phyloP scores from a whole-genome alignment of 2,113 vertebrate species.

The Sigmodon hispidus region DNA sequence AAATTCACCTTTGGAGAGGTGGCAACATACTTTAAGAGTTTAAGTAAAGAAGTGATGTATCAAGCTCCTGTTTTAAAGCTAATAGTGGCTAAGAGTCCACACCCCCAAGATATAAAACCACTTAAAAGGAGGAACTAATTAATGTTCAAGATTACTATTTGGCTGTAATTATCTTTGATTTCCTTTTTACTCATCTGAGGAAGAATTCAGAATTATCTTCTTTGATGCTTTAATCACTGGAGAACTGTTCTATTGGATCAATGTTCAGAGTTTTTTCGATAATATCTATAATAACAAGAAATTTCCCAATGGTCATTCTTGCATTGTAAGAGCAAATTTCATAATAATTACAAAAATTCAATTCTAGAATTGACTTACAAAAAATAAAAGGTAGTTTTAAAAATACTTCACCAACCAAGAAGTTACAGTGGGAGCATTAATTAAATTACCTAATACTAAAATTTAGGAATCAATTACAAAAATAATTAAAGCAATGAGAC shows the following conservation, averaged over 20 bases:
- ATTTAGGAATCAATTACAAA: conserved; percentile 74
- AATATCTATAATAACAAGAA: conserved; percentile 50
- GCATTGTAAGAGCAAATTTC: conserved; percentile 34
- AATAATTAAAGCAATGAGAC: conserved; percentile 75
- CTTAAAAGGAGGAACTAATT: conserved; percentile 62
- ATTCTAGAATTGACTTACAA: conserved; percentile 39
- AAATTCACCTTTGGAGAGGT: not conserved
- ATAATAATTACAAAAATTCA: conserved; percentile 48
- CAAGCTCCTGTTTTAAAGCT: not conserved
- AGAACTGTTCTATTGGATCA: conserved; percentile 69
- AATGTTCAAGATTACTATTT: conserved; percentile 52
- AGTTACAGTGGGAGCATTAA: conserved; percentile 67
- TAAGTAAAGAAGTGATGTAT: not conserved
- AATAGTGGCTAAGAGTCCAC: not conserved
- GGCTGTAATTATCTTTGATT: conserved; percentile 65
- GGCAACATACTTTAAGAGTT: not conserved
- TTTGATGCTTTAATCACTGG: conserved; percentile 70
- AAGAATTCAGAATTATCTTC: conserved; percentile 61
- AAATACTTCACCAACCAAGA: conserved; percentile 51
- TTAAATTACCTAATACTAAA: conserved; percentile 75
- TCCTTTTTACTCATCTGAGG: conserved; percentile 52
- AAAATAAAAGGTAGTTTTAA: conserved; percentile 57
- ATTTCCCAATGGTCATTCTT: conserved; percentile 23
- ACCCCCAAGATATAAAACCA: conserved; percentile 21
- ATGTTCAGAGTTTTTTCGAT: conserved; percentile 59